Evolutionary conservation across 1,140 invertebrate genomes (phyloP), one percentile per base, ranked within the genome.

Genomic region (Drosophila bipectinata): DNA sequence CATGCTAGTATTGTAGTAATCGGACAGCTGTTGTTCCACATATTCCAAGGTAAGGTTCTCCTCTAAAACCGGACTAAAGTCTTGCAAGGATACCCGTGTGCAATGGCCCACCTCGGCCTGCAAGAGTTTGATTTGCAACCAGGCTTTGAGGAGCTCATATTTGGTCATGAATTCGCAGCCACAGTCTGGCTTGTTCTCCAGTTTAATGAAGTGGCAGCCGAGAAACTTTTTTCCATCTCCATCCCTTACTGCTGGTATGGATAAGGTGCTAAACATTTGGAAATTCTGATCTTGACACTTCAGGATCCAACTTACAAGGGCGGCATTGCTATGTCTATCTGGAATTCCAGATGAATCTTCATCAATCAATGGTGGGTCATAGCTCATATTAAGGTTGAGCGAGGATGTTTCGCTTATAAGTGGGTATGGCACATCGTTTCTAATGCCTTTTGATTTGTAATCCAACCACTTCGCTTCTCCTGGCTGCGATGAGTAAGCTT

Each of bases 91-190:
- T 15, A 91, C 14, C 0, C 90, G 77, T 1, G 59, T 72, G 57
- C 84, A 89, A 10, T 74, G 57, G 0, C 52, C 82, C 3, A 32
- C 2, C 1, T 77, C 52, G 0, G 51, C 28, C 34, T 76, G 47
- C 1, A 87, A 48, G 0, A 91, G 57, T 18, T 81, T 77, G 9
- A 91, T 32, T 39, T 90, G 88, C 8, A 91, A 49, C 90, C 90
- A 91, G 15, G 69, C 68, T 8, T 64, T 57, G 5, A 91, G 49
- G n/a, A 91, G 28, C 26, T 91, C 90, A 53, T 91, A 88, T 9
- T 90, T 88, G 2, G 90, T 74, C 75, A 91, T 68, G 6, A 79
- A 53, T 56, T 91, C 90, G 45, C 82, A 88, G n/a, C 90, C 90
- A 44, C 83, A 91, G n/a, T 77, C 18, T 0, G 90, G 79, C 52